phyloP scores from a whole-genome alignment of 2,797 vertebrate genomes.

The Erithacus rubecula region DNA sequence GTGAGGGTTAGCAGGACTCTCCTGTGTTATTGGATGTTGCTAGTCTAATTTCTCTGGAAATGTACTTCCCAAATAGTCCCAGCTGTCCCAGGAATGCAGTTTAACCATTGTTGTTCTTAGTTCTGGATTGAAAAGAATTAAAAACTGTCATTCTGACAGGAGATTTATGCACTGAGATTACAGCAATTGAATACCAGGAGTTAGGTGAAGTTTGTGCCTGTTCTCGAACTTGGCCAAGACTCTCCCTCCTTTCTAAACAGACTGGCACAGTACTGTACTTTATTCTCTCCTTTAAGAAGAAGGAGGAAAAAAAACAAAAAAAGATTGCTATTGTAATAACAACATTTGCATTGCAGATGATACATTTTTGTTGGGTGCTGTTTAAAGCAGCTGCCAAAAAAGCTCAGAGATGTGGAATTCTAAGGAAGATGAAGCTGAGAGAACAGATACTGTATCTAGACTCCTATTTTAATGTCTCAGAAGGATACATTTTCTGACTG shows the following conservation, averaged over 20 bases:
- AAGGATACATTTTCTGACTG: neutral
- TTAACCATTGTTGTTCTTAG: constrained; percentile 4
- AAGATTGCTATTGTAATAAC: neutral
- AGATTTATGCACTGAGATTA: neutral
- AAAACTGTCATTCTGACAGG: neutral
- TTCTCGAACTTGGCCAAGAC: neutral
- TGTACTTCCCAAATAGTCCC: constrained; percentile 14
- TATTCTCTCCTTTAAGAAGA: neutral
- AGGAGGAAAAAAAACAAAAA: neutral
- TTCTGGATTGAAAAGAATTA: neutral
- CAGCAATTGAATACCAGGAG: neutral
- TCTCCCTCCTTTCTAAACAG: neutral
- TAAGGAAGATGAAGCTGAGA: neutral
- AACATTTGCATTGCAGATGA: neutral
- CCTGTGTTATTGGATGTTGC: neutral
- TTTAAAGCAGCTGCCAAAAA: constrained; percentile 7
- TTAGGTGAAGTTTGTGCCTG: neutral
- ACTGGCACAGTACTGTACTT: neutral
- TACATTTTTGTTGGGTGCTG: neutral
- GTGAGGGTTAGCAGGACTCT: constrained; percentile 11
- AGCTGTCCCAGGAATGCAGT: constrained; percentile 52
- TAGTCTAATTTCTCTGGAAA: constrained; percentile 29
- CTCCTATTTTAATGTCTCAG: neutral
- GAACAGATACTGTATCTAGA: neutral
- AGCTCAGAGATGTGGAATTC: neutral